Conservation (phyloP, 2,797 vertebrate genomes). For the Crocidura indochinensis region DNA sequence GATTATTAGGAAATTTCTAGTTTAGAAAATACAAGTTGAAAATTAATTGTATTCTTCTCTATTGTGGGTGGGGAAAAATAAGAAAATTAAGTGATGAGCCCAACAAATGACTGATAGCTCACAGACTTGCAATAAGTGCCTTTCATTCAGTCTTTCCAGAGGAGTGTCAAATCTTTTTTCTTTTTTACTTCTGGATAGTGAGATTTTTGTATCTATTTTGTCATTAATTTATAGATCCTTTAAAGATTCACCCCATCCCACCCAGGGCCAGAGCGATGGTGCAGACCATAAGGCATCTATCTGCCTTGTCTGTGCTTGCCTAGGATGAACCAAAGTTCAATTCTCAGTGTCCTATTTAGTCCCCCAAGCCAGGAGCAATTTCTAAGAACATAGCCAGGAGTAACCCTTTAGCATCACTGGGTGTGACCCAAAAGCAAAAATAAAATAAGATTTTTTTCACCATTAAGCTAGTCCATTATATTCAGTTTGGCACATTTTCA, state of each 20-base stretch:
- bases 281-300: too few relatives aligned
- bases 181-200: not conserved
- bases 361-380: too few relatives aligned
- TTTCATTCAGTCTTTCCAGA: not conserved
- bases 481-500: not conserved
- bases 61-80: not conserved
- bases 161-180: too few relatives aligned
- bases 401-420: too few relatives aligned
- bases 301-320: too few relatives aligned
- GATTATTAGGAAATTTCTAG: conserved; percentile 20
- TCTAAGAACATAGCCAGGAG: too few relatives aligned
- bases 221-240: not conserved
- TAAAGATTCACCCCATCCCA: not conserved
- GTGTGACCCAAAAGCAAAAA: too few relatives aligned
- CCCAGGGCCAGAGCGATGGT: too few relatives aligned
- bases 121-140: not conserved
- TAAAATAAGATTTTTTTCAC: not conserved
- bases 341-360: too few relatives aligned
- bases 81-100: conserved; percentile 2
- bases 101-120: not conserved
- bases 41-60: not conserved
- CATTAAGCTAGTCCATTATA: not conserved
- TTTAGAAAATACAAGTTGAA: not conserved
- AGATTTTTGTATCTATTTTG: conserved; percentile 12
- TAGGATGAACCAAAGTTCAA: too few relatives aligned